Percentiles rank a stretch among this genome's conserved stretches.
Evolutionary conservation across 2,113 vertebrate species (phyloP).

Genomic region (Nothobranchius furzeri): DNA sequence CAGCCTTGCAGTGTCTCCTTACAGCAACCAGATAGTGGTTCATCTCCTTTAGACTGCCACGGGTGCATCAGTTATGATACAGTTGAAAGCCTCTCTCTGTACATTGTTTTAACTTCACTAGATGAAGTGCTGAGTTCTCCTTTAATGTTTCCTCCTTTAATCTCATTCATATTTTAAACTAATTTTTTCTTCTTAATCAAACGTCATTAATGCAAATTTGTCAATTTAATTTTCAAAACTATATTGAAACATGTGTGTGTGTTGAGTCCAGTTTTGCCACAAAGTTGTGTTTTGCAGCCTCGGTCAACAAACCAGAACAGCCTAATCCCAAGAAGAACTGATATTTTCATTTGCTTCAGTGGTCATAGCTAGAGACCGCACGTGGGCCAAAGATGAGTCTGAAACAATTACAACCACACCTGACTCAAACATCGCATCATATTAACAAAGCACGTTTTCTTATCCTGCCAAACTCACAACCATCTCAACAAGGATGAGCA

Average conservation of each 20-base stretch:
- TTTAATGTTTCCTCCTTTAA: too few relatives aligned
- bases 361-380: too few relatives aligned
- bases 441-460: too few relatives aligned
- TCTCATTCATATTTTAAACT: background rate
- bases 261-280: too few relatives aligned
- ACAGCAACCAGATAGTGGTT: slow-evolving; percentile 35
- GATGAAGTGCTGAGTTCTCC: background rate
- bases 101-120: background rate
- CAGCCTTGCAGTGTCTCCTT: slow-evolving; percentile 38
- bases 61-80: slow-evolving; percentile 57
- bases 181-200: background rate
- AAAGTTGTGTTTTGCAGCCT: slow-evolving; percentile 16
- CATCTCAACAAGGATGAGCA: background rate
- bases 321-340: too few relatives aligned
- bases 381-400: too few relatives aligned
- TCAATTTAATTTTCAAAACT: background rate
- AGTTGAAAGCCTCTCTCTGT: slow-evolving; percentile 36
- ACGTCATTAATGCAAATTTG: background rate
- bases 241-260: too few relatives aligned
- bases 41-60: slow-evolving; percentile 42
- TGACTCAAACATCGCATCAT: too few relatives aligned
- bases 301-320: slow-evolving; percentile 1
- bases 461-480: too few relatives aligned
- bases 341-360: too few relatives aligned
- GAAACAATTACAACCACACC: too few relatives aligned